Evolutionary conservation across 1,140 invertebrate species (phyloP), one percentile per base, ranked within the genome.

Genomic region (Drosophila rufa): DNA sequence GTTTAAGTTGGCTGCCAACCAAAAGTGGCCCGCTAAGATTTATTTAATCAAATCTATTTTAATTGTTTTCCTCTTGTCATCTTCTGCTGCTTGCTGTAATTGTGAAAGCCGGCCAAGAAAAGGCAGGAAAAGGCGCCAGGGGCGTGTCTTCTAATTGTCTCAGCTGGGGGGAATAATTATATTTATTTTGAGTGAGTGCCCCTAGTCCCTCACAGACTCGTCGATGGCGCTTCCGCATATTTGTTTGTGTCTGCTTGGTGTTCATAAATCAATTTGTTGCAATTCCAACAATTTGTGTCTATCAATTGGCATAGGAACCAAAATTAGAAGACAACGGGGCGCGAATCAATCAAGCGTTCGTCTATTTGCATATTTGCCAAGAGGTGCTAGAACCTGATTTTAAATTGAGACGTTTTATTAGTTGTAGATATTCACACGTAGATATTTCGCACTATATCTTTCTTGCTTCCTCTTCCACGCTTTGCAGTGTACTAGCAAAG

Each of bases 261-360:
- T 58, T 87, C 84, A 84, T 87, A 87, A 89, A 87, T 87, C 80
- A 87, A 89, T 87, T 87, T 89, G 73, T 70, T 84, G 80, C 83
- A 84, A 70, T 83, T 80, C 53, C 53, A 86, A 83, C 76, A 89
- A 79, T 76, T 74, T 65, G 58, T 77, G 57, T 50, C 83, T 64
- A 65, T 81, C 83, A 87, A 86, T 82, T 86, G 82, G 61, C 83
- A 55, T 73, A 61, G 64, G 45, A 30, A 42, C 64, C 74, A 79
- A 86, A 86, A 82, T 69, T 79, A 74, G 62, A 69, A 66, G 62
- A 79, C 33, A 67, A 75, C 33, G n/a, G 36, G 58, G 48, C 25
- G 40, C 71, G 67, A 83, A 74, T 89, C 80, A 83, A 89, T 87
- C 83, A 78, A 48, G 48, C 59, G 40, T 40, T 47, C 38, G 17